A percentile compares a stretch with the other conserved stretches of the same genome.
Conservation (phyloP, 2,797 vertebrate species). For the Erpetoichthys calabaricus region DNA sequence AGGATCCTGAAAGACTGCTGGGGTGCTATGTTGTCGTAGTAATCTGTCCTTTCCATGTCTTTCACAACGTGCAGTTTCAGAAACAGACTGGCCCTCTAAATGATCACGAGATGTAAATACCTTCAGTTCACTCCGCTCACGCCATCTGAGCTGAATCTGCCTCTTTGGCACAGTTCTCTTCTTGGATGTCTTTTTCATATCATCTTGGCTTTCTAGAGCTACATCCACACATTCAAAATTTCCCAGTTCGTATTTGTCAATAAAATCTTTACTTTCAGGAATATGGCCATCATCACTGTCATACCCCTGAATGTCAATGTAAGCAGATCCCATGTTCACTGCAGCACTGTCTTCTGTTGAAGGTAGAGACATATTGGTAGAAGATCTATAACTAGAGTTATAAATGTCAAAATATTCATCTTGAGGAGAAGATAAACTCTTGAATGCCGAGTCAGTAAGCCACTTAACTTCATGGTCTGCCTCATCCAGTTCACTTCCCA, state of each 20-base stretch:
- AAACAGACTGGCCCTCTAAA: conserved; percentile 14
- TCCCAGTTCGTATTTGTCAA: conserved; percentile 46
- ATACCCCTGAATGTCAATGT: conserved; percentile 51
- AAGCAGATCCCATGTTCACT: conserved; percentile 43
- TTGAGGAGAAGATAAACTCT: conserved; percentile 54
- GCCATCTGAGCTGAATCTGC: conserved; percentile 79
- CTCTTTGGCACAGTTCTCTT: conserved; percentile 84
- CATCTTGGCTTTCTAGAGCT: conserved; percentile 58
- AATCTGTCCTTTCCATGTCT: conserved; percentile 34
- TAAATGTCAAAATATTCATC: conserved; percentile 66
- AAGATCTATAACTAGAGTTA: conserved; percentile 59
- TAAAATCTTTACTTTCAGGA: conserved; percentile 34
- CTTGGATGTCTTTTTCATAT: conserved; percentile 38
- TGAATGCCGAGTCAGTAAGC: conserved; percentile 57
- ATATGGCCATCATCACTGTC: conserved; percentile 37
- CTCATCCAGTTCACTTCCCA: conserved; percentile 68
- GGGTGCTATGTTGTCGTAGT: conserved; percentile 49
- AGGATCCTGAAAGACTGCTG: conserved; percentile 36
- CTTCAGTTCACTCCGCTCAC: conserved; percentile 41
- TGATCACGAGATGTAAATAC: conserved; percentile 17
- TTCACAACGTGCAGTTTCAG: conserved; percentile 25
- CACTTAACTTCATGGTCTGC: conserved; percentile 69
- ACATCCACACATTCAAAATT: conserved; percentile 78
- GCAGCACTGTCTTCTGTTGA: conserved; percentile 61
- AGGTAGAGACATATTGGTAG: conserved; percentile 56